A percentile compares a stretch with the other conserved stretches of the same genome.
Conservation (phyloP, 2,797 vertebrate species). For the Gallirallus australis region DNA sequence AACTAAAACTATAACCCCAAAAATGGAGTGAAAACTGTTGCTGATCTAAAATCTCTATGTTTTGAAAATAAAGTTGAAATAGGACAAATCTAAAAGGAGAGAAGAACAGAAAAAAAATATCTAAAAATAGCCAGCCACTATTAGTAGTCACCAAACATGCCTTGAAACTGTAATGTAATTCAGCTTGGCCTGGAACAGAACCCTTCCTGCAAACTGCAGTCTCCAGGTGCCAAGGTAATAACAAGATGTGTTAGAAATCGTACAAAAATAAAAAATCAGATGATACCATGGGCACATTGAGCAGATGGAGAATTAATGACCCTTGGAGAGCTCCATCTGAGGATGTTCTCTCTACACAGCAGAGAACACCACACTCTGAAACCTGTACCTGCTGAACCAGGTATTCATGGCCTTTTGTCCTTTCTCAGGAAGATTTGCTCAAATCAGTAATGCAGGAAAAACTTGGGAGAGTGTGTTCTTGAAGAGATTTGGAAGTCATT, state of each 20-base stretch:
- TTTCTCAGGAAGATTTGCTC: not conserved
- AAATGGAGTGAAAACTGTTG: not conserved
- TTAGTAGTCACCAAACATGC: slow-evolving; percentile 49
- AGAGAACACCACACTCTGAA: not conserved
- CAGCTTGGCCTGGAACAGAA: slow-evolving; percentile 32
- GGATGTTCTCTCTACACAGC: not conserved
- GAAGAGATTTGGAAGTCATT: not conserved
- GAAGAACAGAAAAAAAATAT: not conserved
- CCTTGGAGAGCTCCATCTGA: not conserved
- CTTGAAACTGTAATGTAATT: slow-evolving; percentile 52
- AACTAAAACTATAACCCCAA: not conserved
- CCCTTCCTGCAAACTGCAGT: slow-evolving; percentile 9
- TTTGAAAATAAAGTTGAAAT: not conserved
- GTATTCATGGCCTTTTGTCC: not conserved
- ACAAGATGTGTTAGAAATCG: not conserved
- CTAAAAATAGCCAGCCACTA: slow-evolving; percentile 68
- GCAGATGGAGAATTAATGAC: not conserved
- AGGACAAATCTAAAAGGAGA: slow-evolving; percentile 36
- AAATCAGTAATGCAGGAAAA: not conserved
- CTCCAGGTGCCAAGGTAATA: slow-evolving; percentile 28
- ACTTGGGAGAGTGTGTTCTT: not conserved
- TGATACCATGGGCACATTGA: not conserved
- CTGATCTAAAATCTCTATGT: not conserved
- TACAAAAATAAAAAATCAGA: not conserved
- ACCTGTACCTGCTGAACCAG: not conserved